Evolutionary conservation across 2,888 invertebrate species (phyloP).

Genomic region (Mimachlamys varia): DNA sequence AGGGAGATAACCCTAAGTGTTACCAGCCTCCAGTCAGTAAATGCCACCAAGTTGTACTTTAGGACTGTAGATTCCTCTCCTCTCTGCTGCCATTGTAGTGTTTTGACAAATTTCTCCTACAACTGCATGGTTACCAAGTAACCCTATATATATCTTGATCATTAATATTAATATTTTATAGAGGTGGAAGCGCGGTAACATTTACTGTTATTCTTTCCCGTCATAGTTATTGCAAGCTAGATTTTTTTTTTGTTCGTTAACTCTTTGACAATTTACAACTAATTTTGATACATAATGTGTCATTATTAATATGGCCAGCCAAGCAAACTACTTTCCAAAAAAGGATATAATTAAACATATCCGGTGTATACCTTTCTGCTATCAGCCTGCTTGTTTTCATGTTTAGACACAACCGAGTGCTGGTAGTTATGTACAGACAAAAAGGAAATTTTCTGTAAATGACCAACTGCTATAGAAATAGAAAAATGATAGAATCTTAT

Average conservation of each 20-base stretch:
- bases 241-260: constrained; percentile 1
- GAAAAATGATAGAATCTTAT: background rate
- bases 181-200: constrained; percentile 21
- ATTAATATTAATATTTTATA: background rate
- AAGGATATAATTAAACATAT: background rate
- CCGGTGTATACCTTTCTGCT: constrained; percentile 28
- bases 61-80: constrained; percentile 13
- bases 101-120: constrained; percentile 11
- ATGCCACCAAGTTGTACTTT: background rate
- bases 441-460: background rate
- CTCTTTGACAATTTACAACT: constrained; percentile 25
- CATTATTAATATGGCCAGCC: background rate
- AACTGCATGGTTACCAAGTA: background rate
- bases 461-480: constrained; percentile 19
- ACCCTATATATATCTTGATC: background rate
- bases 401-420: constrained; percentile 39
- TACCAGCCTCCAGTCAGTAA: background rate
- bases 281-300: constrained; percentile 36
- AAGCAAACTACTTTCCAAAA: background rate
- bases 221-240: constrained; percentile 7
- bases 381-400: constrained; percentile 46
- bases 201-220: background rate
- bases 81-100: background rate
- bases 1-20: constrained; percentile 14
- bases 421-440: constrained; percentile 18